A percentile compares a stretch with the other conserved stretches of the same genome.
Evolutionary conservation across 2,888 invertebrate genomes (phyloP).

Genomic region (Choristoneura rosaceana): DNA sequence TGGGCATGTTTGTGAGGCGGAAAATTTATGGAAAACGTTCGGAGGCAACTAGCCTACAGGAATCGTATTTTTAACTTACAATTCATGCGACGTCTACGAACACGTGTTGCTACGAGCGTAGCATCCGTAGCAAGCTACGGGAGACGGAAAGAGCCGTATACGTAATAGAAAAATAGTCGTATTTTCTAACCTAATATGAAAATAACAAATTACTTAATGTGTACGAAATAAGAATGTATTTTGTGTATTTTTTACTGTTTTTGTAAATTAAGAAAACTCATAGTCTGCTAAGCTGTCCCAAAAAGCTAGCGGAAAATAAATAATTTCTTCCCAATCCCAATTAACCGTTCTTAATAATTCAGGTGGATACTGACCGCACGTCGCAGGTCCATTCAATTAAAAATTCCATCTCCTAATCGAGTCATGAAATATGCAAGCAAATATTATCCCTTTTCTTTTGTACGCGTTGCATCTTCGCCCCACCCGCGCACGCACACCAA

Average conservation of each 20-base stretch:
- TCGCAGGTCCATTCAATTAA: conserved; percentile 80
- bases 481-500: conserved; percentile 85
- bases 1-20: not conserved
- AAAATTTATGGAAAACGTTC: conserved; percentile 5
- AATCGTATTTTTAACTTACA: conserved; percentile 26
- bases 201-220: not conserved
- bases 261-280: not conserved
- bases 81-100: conserved; percentile 38
- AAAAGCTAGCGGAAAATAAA: not conserved
- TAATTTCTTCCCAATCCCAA: conserved; percentile 4
- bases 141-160: not conserved
- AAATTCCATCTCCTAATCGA: conserved; percentile 86
- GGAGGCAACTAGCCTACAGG: conserved; percentile 15
- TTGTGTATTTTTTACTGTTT: not conserved
- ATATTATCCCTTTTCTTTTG: conserved; percentile 86
- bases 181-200: not conserved
- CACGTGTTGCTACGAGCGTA: conserved; percentile 50
- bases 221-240: too few species aligned
- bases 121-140: conserved; percentile 61
- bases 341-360: conserved; percentile 21
- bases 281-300: not conserved
- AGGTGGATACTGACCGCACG: conserved; percentile 71
- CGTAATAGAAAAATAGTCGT: conserved; percentile 7
- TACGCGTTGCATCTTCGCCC: conserved; percentile 84
- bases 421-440: conserved; percentile 86